phyloP scores from a whole-genome alignment of 2,113 vertebrate genomes.

The Apteryx mantelli region DNA sequence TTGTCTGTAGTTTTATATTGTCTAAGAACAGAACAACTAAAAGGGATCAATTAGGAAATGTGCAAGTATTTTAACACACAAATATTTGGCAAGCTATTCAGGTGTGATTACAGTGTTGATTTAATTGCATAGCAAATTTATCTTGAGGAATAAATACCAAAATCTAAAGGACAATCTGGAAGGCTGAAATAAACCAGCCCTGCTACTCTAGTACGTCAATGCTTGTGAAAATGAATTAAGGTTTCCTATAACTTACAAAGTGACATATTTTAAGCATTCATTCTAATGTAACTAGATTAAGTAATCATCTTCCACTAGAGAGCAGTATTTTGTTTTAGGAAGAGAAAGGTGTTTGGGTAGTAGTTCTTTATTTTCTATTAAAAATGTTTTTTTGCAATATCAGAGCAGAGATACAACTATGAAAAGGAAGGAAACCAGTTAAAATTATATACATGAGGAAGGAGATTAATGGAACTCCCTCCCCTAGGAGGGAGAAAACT shows the following conservation, averaged over 20 bases:
- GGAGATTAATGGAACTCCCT: background rate
- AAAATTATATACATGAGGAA: background rate
- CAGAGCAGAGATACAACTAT: background rate
- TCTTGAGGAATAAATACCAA: background rate
- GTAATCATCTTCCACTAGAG: conserved; percentile 17
- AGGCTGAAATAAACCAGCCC: background rate
- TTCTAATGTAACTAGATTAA: background rate
- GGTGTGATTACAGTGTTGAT: background rate
- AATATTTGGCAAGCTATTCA: background rate
- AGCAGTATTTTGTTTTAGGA: conserved; percentile 17
- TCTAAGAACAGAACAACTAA: background rate
- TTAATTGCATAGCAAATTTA: background rate
- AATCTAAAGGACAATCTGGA: background rate
- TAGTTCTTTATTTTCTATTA: background rate
- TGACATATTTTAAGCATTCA: background rate
- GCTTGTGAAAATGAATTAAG: background rate
- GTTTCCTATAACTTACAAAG: background rate
- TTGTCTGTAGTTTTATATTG: background rate
- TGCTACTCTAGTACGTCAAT: background rate
- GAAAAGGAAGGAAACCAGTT: background rate
- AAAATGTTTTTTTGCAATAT: background rate
- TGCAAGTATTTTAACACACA: background rate
- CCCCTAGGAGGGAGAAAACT: background rate
- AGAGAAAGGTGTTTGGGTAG: accelerated
- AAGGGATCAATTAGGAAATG: background rate